Evolutionary conservation across 2,113 vertebrate species (phyloP).

Genomic region (Heloderma charlesbogerti): DNA sequence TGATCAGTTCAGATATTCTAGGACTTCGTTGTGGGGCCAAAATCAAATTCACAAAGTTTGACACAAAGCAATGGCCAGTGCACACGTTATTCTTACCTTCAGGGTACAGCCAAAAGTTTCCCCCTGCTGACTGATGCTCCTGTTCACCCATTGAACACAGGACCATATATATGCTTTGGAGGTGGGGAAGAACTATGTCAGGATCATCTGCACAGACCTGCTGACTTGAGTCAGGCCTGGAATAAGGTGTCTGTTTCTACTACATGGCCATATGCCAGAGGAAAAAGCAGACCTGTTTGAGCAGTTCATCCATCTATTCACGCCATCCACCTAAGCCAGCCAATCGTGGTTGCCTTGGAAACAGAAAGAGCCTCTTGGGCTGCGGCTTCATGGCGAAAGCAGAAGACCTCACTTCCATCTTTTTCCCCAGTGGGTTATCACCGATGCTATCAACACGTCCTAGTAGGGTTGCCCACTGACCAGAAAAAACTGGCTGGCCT

Average conservation of each 20-base stretch:
- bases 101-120: not conserved
- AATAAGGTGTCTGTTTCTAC: too few species aligned
- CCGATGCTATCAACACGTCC: not conserved
- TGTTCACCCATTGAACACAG: not conserved
- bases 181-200: not conserved
- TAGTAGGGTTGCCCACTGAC: not conserved
- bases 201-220: not conserved
- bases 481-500: not conserved
- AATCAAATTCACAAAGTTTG: too few species aligned
- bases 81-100: not conserved
- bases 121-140: not conserved
- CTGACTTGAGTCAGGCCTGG: too few species aligned
- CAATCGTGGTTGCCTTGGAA: not conserved
- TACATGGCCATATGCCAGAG: too few species aligned
- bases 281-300: not conserved
- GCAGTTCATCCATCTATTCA: not conserved
- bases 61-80: not conserved
- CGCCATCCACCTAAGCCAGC: not conserved
- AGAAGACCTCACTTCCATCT: not conserved
- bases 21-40: too few species aligned
- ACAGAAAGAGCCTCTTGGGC: not conserved
- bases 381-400: not conserved
- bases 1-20: not conserved
- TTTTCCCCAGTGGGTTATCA: not conserved
- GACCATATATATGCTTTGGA: not conserved